Evolutionary conservation across 2,797 vertebrate genomes (phyloP).

Genomic region (Silurus lanzhouensis): DNA sequence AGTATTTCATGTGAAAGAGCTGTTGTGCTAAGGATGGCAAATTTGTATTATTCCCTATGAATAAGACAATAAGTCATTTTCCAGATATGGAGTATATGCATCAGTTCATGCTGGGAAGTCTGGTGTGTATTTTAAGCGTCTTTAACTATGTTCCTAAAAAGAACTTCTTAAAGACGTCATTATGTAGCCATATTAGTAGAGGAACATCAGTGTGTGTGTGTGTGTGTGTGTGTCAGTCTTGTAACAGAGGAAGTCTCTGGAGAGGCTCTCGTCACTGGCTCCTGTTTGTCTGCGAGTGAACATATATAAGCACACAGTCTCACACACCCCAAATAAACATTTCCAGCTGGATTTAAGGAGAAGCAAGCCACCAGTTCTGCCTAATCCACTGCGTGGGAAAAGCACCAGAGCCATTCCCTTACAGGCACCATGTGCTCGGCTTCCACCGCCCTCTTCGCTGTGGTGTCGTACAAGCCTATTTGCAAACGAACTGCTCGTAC

Average conservation of each 20-base stretch:
- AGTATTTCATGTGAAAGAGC: slow-evolving; percentile 15
- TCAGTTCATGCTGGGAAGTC: slow-evolving; percentile 22
- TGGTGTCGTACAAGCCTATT: not conserved
- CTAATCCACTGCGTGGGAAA: slow-evolving; percentile 79
- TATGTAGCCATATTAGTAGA: slow-evolving; percentile 18
- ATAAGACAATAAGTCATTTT: slow-evolving; percentile 14
- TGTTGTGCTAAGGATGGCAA: slow-evolving; percentile 8
- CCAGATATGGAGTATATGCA: slow-evolving; percentile 2
- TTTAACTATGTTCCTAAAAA: slow-evolving; percentile 25
- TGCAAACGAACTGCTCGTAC: not conserved
- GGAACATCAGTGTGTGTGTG: slow-evolving; percentile 40
- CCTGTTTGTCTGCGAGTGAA: slow-evolving; percentile 75
- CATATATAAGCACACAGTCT: slow-evolving; percentile 71
- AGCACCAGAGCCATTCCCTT: slow-evolving; percentile 64
- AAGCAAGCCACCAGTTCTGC: slow-evolving; percentile 69
- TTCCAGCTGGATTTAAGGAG: slow-evolving; percentile 74
- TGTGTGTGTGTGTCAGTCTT: slow-evolving; percentile 35
- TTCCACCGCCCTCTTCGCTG: slow-evolving; percentile 41
- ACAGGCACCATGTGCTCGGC: slow-evolving; percentile 37
- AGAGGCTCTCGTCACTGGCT: slow-evolving; percentile 69
- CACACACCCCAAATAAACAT: slow-evolving; percentile 72
- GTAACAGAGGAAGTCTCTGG: slow-evolving; percentile 57
- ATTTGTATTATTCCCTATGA: slow-evolving; percentile 6
- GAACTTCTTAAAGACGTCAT: slow-evolving; percentile 36
- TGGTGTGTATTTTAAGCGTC: slow-evolving; percentile 2